phyloP scores from a whole-genome alignment of 2,113 vertebrate species.

The Vulpes lagopus region DNA sequence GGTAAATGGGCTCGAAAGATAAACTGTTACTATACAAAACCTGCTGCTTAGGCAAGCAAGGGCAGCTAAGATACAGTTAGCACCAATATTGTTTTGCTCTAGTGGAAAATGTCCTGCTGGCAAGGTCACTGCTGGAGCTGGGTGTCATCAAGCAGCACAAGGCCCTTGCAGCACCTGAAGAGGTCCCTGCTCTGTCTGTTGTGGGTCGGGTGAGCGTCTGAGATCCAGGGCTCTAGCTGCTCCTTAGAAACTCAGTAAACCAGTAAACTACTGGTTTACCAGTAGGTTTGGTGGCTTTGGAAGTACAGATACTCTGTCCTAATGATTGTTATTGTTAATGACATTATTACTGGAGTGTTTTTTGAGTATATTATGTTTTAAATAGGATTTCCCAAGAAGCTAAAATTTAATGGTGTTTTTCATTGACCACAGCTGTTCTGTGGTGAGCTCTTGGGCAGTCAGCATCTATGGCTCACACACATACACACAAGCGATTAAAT shows the following conservation, averaged over 20 bases:
- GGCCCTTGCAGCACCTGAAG: constrained; percentile 50
- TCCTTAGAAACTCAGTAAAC: not conserved
- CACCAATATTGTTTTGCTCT: constrained; percentile 79
- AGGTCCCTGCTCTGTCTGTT: constrained; percentile 57
- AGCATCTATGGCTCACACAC: not conserved
- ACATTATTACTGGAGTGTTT: constrained; percentile 31
- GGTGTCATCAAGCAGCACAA: constrained; percentile 76
- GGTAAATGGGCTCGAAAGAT: constrained; percentile 66
- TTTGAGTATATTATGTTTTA: not conserved
- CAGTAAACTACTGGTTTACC: not conserved
- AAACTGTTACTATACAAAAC: constrained; percentile 82
- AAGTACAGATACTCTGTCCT: not conserved
- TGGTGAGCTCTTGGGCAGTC: constrained; percentile 55
- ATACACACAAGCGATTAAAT: constrained; percentile 34
- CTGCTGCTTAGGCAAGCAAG: constrained; percentile 78
- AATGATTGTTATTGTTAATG: constrained; percentile 42
- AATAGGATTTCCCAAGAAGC: constrained; percentile 57
- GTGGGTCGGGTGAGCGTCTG: constrained; percentile 7
- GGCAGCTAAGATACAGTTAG: constrained; percentile 72
- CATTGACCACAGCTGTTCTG: constrained; percentile 52
- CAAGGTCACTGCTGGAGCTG: constrained; percentile 82
- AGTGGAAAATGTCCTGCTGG: constrained; percentile 84
- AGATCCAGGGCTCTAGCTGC: constrained; percentile 3
- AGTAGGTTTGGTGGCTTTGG: constrained; percentile 42
- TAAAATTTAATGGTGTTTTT: constrained; percentile 58